Evolutionary conservation across 2,888 invertebrate genomes (phyloP).

Genomic region (Drosophila lutescens): DNA sequence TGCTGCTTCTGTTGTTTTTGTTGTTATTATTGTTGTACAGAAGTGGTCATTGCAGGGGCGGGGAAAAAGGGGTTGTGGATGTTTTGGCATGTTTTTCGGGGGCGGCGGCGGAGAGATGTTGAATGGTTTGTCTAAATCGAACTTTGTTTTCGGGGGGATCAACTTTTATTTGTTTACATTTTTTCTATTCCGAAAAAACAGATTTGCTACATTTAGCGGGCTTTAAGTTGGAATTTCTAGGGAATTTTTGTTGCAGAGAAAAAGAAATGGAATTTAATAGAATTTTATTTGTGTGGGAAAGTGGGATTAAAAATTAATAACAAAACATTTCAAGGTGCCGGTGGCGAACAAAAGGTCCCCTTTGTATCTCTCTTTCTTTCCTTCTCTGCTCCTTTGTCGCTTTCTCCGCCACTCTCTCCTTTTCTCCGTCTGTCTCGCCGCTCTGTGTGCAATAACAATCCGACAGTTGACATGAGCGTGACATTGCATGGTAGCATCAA

Average conservation of each 20-base stretch:
- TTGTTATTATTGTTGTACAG: neutral
- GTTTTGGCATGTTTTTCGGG: conserved; percentile 27
- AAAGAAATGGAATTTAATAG: neutral
- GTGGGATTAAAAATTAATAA: conserved; percentile 35
- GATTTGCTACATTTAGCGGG: neutral
- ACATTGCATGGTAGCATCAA: conserved; percentile 68
- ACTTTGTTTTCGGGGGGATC: conserved; percentile 20
- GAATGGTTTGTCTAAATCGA: conserved; percentile 37
- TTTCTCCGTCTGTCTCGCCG: conserved; percentile 5
- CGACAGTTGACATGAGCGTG: conserved; percentile 66
- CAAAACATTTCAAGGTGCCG: conserved; percentile 21
- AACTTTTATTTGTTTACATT: conserved; percentile 20
- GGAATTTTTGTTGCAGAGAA: neutral
- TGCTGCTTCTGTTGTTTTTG: conserved; percentile 7
- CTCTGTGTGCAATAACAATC: conserved; percentile 50
- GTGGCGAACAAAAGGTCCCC: conserved; percentile 1
- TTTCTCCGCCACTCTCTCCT: neutral
- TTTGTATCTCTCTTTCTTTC: neutral
- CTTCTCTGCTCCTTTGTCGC: neutral
- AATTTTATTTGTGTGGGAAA: neutral
- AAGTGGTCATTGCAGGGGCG: conserved; percentile 4
- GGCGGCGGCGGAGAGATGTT: conserved; percentile 2
- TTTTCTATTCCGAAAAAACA: neutral
- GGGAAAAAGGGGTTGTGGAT: neutral
- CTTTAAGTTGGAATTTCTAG: conserved; percentile 5